Base-by-base conservation (phyloP, 2,113 vertebrate genomes). In the Dipodomys merriami region DNA sequence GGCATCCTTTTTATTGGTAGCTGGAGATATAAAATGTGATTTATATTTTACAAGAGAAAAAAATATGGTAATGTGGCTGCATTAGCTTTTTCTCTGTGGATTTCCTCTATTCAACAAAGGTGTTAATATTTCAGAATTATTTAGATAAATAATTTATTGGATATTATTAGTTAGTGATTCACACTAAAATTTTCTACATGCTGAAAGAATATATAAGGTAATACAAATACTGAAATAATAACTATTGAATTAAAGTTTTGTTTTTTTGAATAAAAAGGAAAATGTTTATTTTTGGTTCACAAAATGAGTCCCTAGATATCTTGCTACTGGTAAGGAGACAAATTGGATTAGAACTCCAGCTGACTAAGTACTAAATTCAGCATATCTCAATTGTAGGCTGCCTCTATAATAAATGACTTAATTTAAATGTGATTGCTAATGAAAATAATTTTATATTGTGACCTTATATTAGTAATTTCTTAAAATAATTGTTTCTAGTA, bases 381-480 rank as follows among this genome's bases (percentile, higher is more conserved):
- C 88, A 90, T 29, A 80, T 93, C n/a, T 22, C 64, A n/a, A 64
- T n/a, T 62, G 29, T 1, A 73, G 62, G 16, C 23, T 76, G 64
- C 18, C 94, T 81, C 29, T 35, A 72, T 93, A 95, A 97, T 92
- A 96, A 96, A 94, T 91, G 60, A 86, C 65, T 94, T 97, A 93
- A 96, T 96, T 94, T 93, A 88, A 96, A 90, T 88, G 71, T 69
- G 65, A 90, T 93, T 96, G 89, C 49, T 90, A 95, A 93, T 18
- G 82, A 96, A 60, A 82, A 84, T 88, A 85, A 93, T 77, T 83
- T 94, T 77, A 86, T 29, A 68, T 85, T 95, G 27, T 72, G 44
- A 79, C n/a, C 71, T 81, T 93, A 86, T 46, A 74, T 89, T 68
- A 25, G 65, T 67, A 86, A n/a, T 92, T 90, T 62, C 72, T 92